Conservation (phyloP, 2,888 invertebrate species). For the Tromatobia lineatoria region DNA sequence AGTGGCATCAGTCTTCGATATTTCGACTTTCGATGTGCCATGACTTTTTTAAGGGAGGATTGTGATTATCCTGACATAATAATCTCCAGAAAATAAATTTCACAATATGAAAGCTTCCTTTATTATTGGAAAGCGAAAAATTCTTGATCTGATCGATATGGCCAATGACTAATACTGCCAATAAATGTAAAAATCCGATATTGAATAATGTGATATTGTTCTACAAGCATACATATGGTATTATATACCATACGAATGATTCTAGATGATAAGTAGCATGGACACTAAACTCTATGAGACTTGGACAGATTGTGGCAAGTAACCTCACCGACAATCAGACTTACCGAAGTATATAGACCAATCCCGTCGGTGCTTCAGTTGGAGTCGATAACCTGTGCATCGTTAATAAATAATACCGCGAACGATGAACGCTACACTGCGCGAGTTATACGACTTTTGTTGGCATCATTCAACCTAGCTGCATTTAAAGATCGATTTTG, state of each 20-base stretch:
- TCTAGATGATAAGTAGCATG: background rate
- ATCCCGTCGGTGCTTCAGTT: conserved; percentile 10
- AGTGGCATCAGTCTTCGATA: too few species aligned
- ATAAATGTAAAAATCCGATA: background rate
- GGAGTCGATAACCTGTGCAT: conserved; percentile 17
- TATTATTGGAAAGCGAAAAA: too few species aligned
- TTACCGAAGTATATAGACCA: background rate
- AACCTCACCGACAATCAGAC: background rate
- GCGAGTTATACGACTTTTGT: conserved; percentile 18
- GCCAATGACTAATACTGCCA: background rate
- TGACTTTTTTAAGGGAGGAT: too few species aligned
- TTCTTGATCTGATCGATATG: too few species aligned
- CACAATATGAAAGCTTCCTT: too few species aligned
- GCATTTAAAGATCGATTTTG: background rate
- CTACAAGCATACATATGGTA: background rate
- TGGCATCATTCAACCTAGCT: background rate
- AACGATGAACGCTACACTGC: conserved; percentile 17
- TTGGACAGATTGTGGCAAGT: background rate
- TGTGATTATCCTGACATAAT: too few species aligned
- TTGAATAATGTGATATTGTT: background rate
- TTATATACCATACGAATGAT: background rate
- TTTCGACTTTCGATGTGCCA: too few species aligned
- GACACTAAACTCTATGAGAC: background rate
- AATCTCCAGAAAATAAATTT: too few species aligned
- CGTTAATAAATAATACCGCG: conserved; percentile 41